Percentiles rank a stretch among this genome's conserved stretches.
These are phyloP conservation scores for Lasiurus borealis DNA, from an alignment of 2,113 vertebrate genomes.

Conservation along the genomic window DNA sequence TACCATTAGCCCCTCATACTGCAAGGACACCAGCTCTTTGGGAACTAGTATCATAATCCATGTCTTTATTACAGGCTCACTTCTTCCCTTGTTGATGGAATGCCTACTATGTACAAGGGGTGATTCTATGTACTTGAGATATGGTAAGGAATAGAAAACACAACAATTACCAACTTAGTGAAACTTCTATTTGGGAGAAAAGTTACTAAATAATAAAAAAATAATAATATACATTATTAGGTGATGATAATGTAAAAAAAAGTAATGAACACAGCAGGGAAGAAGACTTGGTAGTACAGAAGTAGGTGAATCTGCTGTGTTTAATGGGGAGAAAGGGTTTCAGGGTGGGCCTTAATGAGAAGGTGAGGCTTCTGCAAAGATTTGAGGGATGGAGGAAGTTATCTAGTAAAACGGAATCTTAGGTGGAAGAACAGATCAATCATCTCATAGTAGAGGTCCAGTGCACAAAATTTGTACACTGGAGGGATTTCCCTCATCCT, in stretches of 20 bases:
- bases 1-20: neutral
- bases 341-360: neutral
- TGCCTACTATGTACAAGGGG: neutral
- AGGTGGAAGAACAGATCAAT: neutral
- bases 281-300: accelerated
- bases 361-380: neutral
- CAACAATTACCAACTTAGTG: neutral
- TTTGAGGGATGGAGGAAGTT: neutral
- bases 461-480: too few species aligned
- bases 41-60: neutral
- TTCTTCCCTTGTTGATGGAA: neutral
- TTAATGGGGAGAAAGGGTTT: neutral
- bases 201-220: neutral
- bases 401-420: neutral
- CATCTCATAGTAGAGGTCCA: neutral
- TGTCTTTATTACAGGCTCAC: neutral
- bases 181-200: neutral
- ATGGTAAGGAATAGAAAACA: neutral
- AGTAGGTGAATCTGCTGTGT: accelerated
- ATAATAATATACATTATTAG: neutral
- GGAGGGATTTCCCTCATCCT: too few species aligned
- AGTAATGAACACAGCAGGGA: neutral
- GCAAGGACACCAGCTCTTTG: neutral
- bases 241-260: neutral
- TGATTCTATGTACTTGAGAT: neutral